A percentile compares a stretch with the other conserved stretches of the same genome.
phyloP scores from a whole-genome alignment of 2,113 vertebrate genomes.

The Cinclus mexicanus region DNA sequence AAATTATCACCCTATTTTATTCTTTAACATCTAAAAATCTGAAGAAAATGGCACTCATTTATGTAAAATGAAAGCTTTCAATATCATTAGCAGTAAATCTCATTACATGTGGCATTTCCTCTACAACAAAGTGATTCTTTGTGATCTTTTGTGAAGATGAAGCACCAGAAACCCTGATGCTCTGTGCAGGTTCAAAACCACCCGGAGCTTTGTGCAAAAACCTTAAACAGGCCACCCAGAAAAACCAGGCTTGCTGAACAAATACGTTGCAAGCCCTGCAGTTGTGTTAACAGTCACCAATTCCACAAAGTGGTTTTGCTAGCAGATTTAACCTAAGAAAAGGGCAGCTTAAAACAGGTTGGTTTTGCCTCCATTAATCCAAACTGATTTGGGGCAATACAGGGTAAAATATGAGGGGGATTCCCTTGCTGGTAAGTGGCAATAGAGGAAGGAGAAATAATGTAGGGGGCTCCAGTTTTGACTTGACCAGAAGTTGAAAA shows the following conservation, averaged over 20 bases:
- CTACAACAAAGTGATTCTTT: background rate
- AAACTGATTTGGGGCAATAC: background rate
- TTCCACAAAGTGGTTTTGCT: conserved; percentile 43
- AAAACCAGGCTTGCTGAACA: conserved; percentile 45
- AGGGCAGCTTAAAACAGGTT: background rate
- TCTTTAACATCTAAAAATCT: background rate
- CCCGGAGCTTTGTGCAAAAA: background rate
- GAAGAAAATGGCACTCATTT: background rate
- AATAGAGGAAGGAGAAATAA: background rate
- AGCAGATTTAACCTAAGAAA: background rate
- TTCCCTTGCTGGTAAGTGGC: background rate
- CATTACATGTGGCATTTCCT: background rate
- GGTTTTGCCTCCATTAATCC: background rate
- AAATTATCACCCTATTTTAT: background rate
- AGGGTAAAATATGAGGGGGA: background rate
- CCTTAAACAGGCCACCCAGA: conserved; percentile 11
- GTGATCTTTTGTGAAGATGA: background rate
- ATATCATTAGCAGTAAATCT: background rate
- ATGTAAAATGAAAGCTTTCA: background rate
- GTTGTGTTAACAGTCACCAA: conserved; percentile 12
- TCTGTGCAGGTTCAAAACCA: background rate
- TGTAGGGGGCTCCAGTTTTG: background rate
- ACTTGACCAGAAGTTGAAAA: background rate
- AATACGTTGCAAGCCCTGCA: background rate
- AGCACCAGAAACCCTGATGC: background rate